phyloP scores from a whole-genome alignment of 1,140 invertebrate species.

The Platyscapa corneri region DNA sequence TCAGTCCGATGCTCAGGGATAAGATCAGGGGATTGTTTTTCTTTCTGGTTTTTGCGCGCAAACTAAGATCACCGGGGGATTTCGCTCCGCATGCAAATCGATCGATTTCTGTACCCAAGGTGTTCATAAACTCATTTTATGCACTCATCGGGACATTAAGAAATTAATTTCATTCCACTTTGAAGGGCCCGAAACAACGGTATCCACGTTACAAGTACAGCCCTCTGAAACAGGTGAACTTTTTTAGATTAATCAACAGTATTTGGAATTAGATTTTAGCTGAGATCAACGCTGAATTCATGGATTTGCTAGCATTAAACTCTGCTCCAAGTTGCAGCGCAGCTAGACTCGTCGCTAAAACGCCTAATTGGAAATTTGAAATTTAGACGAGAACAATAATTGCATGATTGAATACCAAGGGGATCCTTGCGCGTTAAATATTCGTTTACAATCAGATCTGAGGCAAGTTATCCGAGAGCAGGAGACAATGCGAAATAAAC shows the following conservation, averaged over 20 bases:
- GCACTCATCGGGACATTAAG: not conserved
- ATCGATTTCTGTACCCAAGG: not conserved
- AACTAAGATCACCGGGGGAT: not conserved
- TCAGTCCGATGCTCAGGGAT: slow-evolving; percentile 30
- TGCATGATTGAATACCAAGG: not conserved
- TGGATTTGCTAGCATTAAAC: not conserved
- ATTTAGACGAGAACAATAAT: not conserved
- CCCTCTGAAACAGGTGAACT: not conserved
- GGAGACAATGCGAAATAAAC: not conserved
- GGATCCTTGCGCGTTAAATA: not conserved
- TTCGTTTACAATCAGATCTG: not conserved
- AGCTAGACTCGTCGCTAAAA: not conserved
- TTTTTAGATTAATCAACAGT: not conserved
- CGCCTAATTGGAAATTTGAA: not conserved
- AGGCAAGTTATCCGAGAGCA: not conserved
- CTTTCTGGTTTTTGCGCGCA: not conserved
- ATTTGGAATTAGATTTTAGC: too few relatives aligned
- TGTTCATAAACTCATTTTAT: not conserved
- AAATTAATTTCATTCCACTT: not conserved
- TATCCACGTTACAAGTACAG: not conserved
- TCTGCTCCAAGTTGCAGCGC: not conserved
- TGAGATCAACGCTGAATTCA: too few relatives aligned
- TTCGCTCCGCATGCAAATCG: not conserved
- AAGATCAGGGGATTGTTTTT: not conserved
- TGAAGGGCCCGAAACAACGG: not conserved